Percentiles rank a stretch among this genome's conserved stretches.
Conservation (phyloP, 2,113 vertebrate genomes). For the Microcebus jonahi region DNA sequence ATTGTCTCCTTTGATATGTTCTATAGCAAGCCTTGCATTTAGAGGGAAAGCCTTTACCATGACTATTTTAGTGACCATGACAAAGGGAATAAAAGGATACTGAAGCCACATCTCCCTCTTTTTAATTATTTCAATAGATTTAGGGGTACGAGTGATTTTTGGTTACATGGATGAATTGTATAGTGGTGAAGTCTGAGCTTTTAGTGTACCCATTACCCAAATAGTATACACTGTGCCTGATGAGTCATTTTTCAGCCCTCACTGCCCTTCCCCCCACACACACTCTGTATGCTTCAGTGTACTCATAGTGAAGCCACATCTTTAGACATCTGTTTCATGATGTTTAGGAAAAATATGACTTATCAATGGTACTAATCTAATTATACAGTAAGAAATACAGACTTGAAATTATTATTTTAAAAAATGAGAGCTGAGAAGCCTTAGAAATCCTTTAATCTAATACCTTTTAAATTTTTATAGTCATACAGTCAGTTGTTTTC, state of each 20-base stretch:
- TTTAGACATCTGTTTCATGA: background rate
- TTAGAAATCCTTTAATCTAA: slow-evolving; percentile 1
- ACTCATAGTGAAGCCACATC: background rate
- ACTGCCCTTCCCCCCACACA: too few relatives aligned
- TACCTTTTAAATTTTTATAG: background rate
- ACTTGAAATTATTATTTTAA: slow-evolving; percentile 43
- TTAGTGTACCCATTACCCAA: too few relatives aligned
- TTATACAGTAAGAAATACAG: background rate
- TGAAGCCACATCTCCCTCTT: background rate
- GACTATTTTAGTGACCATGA: slow-evolving; percentile 7
- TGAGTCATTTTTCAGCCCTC: too few relatives aligned
- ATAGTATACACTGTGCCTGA: too few relatives aligned
- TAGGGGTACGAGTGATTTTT: too few relatives aligned
- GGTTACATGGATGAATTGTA: too few relatives aligned
- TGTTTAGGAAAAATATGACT: background rate
- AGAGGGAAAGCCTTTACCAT: background rate
- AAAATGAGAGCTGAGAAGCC: background rate
- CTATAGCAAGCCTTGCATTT: background rate
- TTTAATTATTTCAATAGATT: too few relatives aligned
- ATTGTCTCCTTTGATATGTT: background rate
- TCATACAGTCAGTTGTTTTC: background rate
- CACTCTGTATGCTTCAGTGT: too few relatives aligned
- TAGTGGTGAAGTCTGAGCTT: too few relatives aligned
- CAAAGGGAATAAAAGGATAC: background rate
- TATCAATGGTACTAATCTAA: background rate